These are phyloP conservation scores for Rhopilema esculentum DNA, from an alignment of 30 jellyfish, hydroid and myxozoan species.

Conservation along the genomic window DNA sequence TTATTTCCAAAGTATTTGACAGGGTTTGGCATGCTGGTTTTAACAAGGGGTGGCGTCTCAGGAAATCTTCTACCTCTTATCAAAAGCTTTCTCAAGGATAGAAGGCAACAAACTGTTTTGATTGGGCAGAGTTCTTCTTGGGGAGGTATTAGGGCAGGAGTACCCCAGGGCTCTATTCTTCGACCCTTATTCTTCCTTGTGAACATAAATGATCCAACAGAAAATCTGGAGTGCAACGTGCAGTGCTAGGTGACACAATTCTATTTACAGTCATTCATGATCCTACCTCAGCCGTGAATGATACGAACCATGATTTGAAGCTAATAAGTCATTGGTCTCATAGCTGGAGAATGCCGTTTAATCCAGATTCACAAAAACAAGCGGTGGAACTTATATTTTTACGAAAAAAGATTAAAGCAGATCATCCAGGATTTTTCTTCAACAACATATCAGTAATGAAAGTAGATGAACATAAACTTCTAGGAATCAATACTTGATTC, in stretches of 20 bases:
- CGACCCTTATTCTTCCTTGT: constrained; percentile 61
- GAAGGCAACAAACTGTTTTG: constrained; percentile 54
- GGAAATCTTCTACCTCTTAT: constrained; percentile 34
- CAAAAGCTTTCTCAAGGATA: constrained; percentile 46
- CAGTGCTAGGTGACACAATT: too few relatives aligned
- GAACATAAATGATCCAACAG: too few relatives aligned
- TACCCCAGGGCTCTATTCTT: constrained; percentile 75
- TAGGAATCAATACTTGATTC: constrained; percentile 51
- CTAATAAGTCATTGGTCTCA: constrained; percentile 54
- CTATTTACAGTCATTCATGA: too few relatives aligned
- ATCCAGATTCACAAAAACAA: constrained; percentile 64
- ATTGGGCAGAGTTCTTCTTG: constrained; percentile 54
- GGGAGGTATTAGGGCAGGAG: constrained; percentile 73
- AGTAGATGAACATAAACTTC: constrained; percentile 42
- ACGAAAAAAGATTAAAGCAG: background rate
- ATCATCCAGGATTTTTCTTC: constrained; percentile 38
- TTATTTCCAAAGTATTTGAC: constrained; percentile 64
- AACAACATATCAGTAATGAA: constrained; percentile 30
- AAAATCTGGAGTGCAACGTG: too few relatives aligned
- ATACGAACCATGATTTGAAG: too few relatives aligned
- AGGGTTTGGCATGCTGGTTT: constrained; percentile 73
- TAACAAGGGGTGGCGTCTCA: constrained; percentile 58
- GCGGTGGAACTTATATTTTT: constrained; percentile 41
- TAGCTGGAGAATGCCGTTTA: constrained; percentile 62
- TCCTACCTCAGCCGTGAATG: too few relatives aligned